phyloP scores from a whole-genome alignment of 2,888 invertebrate species.

The Oscheius sp. region DNA sequence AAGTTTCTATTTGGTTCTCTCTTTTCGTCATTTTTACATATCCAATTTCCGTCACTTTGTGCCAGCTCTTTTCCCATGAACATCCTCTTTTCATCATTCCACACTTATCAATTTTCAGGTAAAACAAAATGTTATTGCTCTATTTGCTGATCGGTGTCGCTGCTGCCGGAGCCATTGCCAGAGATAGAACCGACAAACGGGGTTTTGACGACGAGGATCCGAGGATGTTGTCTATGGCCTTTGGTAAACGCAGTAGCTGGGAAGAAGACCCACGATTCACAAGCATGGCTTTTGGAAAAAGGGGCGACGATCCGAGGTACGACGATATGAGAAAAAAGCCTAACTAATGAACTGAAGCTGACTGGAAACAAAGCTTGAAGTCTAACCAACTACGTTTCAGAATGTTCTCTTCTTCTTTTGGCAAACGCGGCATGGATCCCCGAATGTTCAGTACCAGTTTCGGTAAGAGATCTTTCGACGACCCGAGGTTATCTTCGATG shows the following conservation, averaged over 20 bases:
- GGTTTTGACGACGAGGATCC: constrained; percentile 11
- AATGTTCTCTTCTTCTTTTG: constrained; percentile 22
- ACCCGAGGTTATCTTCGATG: constrained; percentile 8
- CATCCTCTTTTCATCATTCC: not conserved
- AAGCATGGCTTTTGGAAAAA: constrained; percentile 28
- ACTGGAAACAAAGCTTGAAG: too few relatives aligned
- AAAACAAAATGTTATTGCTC: constrained; percentile 21
- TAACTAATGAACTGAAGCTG: too few relatives aligned
- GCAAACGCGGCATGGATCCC: constrained; percentile 14
- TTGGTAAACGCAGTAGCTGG: constrained; percentile 14
- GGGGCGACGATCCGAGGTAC: constrained; percentile 22
- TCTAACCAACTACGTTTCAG: not conserved
- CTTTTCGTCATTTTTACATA: constrained; percentile 24
- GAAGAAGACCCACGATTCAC: constrained; percentile 23
- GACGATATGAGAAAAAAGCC: not conserved
- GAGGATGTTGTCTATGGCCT: constrained; percentile 20
- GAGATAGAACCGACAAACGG: constrained; percentile 14
- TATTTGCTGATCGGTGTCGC: constrained; percentile 22
- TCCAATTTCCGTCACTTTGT: constrained; percentile 21
- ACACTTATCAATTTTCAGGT: constrained; percentile 12
- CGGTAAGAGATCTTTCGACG: constrained; percentile 22
- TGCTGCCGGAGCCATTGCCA: constrained; percentile 4
- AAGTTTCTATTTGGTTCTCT: not conserved
- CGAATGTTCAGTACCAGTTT: constrained; percentile 22
- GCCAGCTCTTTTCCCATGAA: too few relatives aligned